A percentile compares a stretch with the other conserved stretches of the same genome.
Conservation (phyloP, 2,888 invertebrate species). For the Amphipoea lucens region DNA sequence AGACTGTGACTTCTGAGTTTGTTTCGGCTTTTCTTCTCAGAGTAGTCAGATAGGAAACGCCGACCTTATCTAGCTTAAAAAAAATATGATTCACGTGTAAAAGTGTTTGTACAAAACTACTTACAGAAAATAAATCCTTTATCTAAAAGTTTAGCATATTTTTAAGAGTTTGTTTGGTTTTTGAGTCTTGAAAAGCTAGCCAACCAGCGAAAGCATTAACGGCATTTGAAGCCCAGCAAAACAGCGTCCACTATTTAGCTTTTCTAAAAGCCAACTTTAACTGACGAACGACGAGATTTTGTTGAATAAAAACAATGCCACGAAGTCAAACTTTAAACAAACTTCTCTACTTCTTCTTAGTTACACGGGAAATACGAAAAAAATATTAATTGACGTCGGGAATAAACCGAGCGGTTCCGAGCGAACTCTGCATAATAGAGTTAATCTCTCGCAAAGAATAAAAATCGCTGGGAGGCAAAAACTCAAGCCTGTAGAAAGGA, state of each 20-base stretch:
- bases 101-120: no score
- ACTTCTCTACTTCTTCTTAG: slow-evolving; percentile 8
- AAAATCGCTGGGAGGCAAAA: slow-evolving; percentile 43
- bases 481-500: slow-evolving; percentile 19
- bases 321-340: slow-evolving; percentile 23
- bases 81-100: no score
- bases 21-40: no score
- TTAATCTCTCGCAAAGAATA: slow-evolving; percentile 54
- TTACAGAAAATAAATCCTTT: no score
- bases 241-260: neutral
- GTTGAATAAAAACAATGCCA: neutral
- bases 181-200: neutral
- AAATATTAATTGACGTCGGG: slow-evolving; percentile 15
- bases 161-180: no score
- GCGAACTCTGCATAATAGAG: slow-evolving; percentile 41
- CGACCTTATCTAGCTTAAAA: no score
- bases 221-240: neutral
- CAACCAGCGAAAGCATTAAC: neutral
- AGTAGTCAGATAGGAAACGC: no score
- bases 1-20: no score
- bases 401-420: slow-evolving; percentile 30
- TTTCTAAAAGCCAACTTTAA: neutral
- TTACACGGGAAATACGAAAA: slow-evolving; percentile 19
- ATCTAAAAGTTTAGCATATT: neutral
- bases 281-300: neutral